Base-by-base conservation (phyloP, 1,140 invertebrate genomes). In the Lutraria rhynchaena region DNA sequence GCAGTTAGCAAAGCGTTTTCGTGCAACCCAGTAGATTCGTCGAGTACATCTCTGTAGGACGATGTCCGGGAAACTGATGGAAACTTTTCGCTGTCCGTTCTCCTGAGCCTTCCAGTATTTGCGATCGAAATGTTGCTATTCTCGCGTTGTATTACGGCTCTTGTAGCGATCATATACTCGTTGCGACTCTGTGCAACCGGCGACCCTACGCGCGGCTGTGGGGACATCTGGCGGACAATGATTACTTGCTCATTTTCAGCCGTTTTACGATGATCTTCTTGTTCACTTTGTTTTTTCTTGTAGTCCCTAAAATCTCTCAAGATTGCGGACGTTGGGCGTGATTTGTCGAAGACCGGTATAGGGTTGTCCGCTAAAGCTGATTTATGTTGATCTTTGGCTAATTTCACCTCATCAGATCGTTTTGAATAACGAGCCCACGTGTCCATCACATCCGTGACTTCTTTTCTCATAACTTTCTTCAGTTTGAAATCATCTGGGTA, bases 21-120 rank as follows among this genome's bases (percentile, higher is more conserved):
- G 5, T 60, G 63, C 15, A 69, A 55, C 24, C 5, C n/a, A 11
- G 11, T 33, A 7, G 49, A 37, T 31, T 51, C 19, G n/a, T 44
- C 60, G 3, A 55, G 73, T 24, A 69, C 29, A 22, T 80, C 65
- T 53, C 60, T 69, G 29, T 44, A 70, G 3, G 76, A 80, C 9
- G 51, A 57, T 4, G 76, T 80, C n/a, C 76, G 13, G 24, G 76
- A 80, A 24, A 80, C 65, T n/a, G 76, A 80, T 44, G 76, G 76
- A 22, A 80, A 58, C 27, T 80, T 80, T 24, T 80, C 76, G 33
- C 76, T 80, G 0, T 80, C 76, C 2, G 76, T 69, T 22, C 76
- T 49, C 19, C 33, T 29, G 5, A 80, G 29, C 19, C 37, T 27
- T 19, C 33, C 75, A 24, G 29, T 17, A 3, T 22, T 35, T 7